These are phyloP conservation scores for Sarcophaga peregrina DNA, from an alignment of 1,140 invertebrate species.

Conservation along the genomic window DNA sequence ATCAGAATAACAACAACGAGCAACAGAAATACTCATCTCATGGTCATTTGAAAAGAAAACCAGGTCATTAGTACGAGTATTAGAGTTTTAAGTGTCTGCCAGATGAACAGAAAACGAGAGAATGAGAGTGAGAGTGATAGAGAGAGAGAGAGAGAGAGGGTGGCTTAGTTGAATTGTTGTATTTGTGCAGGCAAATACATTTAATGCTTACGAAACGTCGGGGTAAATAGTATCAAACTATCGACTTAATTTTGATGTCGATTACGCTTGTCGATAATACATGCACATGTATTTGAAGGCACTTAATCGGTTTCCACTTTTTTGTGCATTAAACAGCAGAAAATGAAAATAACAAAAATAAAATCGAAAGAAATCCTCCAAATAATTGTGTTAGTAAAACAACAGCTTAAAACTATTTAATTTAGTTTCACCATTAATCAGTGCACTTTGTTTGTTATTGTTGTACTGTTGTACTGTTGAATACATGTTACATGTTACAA, in stretches of 20 bases:
- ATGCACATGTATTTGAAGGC: background rate
- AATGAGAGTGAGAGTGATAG: too few species aligned
- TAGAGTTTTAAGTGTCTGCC: conserved; percentile 30
- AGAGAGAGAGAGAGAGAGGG: too few species aligned
- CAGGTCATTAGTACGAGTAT: conserved; percentile 37
- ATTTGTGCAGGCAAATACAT: too few species aligned
- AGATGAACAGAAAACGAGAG: background rate
- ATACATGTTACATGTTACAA: background rate
- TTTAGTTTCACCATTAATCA: conserved; percentile 3
- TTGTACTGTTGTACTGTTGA: background rate
- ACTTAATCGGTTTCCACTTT: background rate
- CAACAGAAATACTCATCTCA: conserved; percentile 31
- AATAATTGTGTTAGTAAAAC: conserved; percentile 37
- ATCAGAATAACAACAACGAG: background rate
- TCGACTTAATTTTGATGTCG: background rate
- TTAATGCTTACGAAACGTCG: too few species aligned
- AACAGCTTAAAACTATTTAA: conserved; percentile 13
- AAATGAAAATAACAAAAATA: background rate
- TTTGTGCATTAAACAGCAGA: background rate
- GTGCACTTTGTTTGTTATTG: background rate
- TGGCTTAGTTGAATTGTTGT: too few species aligned
- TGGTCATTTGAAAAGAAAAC: conserved; percentile 29
- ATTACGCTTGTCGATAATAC: background rate
- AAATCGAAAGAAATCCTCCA: conserved; percentile 1
- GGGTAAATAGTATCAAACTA: background rate